Evolutionary conservation across 2,113 vertebrate genomes (phyloP).

Genomic region (Puntigrus tetrazona): DNA sequence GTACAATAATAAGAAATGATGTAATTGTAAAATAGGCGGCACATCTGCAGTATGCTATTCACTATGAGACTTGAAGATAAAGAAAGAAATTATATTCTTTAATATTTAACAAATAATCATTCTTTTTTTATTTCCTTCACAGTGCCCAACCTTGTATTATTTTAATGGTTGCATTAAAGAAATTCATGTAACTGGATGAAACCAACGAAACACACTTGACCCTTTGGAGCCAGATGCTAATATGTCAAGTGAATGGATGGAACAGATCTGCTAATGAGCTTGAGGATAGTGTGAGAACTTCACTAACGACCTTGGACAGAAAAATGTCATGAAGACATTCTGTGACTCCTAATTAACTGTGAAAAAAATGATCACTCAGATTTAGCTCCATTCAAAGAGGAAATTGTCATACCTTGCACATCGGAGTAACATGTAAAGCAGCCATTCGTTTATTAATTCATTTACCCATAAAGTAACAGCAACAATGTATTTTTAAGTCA

Average conservation of each 20-base stretch:
- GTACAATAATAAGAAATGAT: too few species aligned
- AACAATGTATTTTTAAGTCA: not conserved
- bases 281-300: conserved; percentile 7
- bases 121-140: not conserved
- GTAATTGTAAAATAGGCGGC: too few species aligned
- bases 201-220: not conserved
- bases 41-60: not conserved
- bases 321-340: conserved; percentile 12
- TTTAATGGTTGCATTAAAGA: conserved; percentile 18
- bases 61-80: not conserved
- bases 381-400: not conserved
- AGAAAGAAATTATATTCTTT: not conserved
- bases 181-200: not conserved
- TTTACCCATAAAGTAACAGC: not conserved
- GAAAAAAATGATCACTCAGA: not conserved
- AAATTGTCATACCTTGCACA: not conserved
- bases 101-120: not conserved
- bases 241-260: not conserved
- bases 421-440: not conserved
- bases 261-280: conserved; percentile 34
- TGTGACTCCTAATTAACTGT: conserved; percentile 16
- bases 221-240: conserved; percentile 16
- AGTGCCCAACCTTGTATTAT: not conserved
- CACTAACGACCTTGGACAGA: conserved; percentile 12
- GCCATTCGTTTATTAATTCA: not conserved